These are phyloP conservation scores for Ramphastos sulfuratus DNA, from an alignment of 2,113 vertebrate species.

Conservation along the genomic window DNA sequence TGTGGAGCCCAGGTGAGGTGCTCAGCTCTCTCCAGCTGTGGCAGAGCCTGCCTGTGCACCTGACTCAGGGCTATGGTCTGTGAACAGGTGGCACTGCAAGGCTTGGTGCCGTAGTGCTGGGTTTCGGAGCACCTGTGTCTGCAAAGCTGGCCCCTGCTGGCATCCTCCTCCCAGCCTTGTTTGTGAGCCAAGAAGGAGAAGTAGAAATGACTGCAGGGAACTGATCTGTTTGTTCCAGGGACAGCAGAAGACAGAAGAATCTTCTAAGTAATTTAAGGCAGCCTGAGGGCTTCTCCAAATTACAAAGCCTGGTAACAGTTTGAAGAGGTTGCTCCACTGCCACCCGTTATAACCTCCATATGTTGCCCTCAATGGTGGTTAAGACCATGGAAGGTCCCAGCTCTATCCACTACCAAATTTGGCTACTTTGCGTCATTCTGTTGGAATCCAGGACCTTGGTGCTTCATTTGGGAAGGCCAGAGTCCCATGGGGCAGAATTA, in stretches of 20 bases:
- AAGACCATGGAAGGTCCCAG: background rate
- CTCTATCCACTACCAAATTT: conserved; percentile 16
- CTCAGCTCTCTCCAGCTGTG: background rate
- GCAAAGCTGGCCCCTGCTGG: background rate
- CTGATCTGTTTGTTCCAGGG: background rate
- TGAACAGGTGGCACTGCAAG: background rate
- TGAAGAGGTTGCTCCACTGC: background rate
- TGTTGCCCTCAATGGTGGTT: background rate
- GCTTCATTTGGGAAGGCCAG: background rate
- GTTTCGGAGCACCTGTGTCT: background rate
- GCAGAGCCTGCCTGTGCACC: background rate
- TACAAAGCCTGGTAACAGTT: background rate
- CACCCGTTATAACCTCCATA: background rate
- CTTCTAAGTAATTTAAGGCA: background rate
- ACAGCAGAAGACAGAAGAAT: background rate
- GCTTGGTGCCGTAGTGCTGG: background rate
- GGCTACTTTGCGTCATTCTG: conserved; percentile 11
- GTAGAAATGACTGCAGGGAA: background rate
- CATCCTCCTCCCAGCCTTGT: background rate
- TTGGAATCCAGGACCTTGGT: background rate
- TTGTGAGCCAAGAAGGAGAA: background rate
- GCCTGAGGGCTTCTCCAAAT: background rate
- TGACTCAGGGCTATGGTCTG: background rate
- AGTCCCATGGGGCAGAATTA: background rate
- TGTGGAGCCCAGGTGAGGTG: background rate